Conservation (phyloP, 2,888 invertebrate species). For the Sesamia inferens region DNA sequence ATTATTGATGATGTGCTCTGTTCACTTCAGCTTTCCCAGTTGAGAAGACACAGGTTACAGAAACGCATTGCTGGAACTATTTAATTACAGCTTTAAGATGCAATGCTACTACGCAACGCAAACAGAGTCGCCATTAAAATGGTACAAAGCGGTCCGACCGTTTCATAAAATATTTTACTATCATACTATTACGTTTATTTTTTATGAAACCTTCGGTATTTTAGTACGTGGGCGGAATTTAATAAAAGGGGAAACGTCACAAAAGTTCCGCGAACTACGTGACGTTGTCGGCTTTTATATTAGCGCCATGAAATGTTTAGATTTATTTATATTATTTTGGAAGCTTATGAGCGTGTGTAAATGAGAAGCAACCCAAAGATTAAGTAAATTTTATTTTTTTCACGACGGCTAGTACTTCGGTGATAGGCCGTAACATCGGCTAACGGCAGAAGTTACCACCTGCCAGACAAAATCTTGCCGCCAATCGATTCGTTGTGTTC, state of each 20-base stretch:
- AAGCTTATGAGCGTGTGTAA: too few species aligned
- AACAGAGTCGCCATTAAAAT: conserved; percentile 35
- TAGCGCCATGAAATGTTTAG: conserved; percentile 37
- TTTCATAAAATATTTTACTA: conserved; percentile 55
- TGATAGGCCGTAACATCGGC: too few species aligned
- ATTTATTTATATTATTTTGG: conserved; percentile 19
- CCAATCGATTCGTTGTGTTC: too few species aligned
- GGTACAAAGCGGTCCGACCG: conserved; percentile 37
- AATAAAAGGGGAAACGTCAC: conserved; percentile 55
- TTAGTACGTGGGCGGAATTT: conserved; percentile 54
- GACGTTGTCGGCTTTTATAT: conserved; percentile 47
- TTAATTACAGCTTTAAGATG: background rate
- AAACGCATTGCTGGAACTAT: background rate
- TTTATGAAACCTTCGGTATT: conserved; percentile 57
- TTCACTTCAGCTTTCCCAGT: too few species aligned
- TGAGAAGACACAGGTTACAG: too few species aligned
- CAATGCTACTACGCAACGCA: conserved; percentile 9
- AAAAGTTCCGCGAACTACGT: conserved; percentile 52
- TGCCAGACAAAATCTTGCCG: too few species aligned
- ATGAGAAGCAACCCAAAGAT: too few species aligned
- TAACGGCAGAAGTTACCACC: too few species aligned
- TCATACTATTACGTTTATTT: conserved; percentile 53
- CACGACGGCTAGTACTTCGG: background rate
- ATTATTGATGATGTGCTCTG: too few species aligned
- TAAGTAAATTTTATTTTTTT: background rate